Conservation (phyloP, 2,888 invertebrate species). For the Chrysotoxum bicinctum region DNA sequence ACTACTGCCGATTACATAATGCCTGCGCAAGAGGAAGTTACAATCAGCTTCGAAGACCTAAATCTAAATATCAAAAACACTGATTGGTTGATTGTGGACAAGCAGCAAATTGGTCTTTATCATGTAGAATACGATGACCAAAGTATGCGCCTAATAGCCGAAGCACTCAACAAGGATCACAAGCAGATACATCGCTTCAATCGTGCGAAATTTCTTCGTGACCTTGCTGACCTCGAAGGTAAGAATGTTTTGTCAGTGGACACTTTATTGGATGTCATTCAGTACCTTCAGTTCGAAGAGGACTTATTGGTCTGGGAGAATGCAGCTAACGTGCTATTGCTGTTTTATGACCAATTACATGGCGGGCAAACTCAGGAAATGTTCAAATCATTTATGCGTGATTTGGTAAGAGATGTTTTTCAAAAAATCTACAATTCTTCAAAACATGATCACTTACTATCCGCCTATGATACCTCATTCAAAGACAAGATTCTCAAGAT, state of each 20-base stretch:
- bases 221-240: conserved; percentile 85
- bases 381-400: conserved; percentile 76
- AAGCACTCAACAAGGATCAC: conserved; percentile 85
- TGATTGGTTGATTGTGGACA: conserved; percentile 80
- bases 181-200: conserved; percentile 88
- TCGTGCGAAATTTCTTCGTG: conserved; percentile 93
- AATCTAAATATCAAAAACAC: conserved; percentile 74
- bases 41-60: conserved; percentile 75
- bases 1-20: conserved; percentile 78
- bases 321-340: conserved; percentile 80
- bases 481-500: conserved; percentile 74
- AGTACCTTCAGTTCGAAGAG: conserved; percentile 85
- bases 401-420: conserved; percentile 76
- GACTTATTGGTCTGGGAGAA: conserved; percentile 88
- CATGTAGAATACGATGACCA: conserved; percentile 87
- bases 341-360: conserved; percentile 74
- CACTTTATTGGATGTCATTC: conserved; percentile 83
- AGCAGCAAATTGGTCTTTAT: conserved; percentile 82
- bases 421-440: conserved; percentile 64
- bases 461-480: conserved; percentile 59
- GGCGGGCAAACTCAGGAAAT: conserved; percentile 75
- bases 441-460: conserved; percentile 30
- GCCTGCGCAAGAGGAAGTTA: conserved; percentile 77
- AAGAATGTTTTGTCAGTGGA: conserved; percentile 82
- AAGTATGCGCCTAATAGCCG: conserved; percentile 86